Percentiles rank a stretch among this genome's conserved stretches.
Evolutionary conservation across 2,797 vertebrate genomes (phyloP).

Genomic region (Simalia tracyae): DNA sequence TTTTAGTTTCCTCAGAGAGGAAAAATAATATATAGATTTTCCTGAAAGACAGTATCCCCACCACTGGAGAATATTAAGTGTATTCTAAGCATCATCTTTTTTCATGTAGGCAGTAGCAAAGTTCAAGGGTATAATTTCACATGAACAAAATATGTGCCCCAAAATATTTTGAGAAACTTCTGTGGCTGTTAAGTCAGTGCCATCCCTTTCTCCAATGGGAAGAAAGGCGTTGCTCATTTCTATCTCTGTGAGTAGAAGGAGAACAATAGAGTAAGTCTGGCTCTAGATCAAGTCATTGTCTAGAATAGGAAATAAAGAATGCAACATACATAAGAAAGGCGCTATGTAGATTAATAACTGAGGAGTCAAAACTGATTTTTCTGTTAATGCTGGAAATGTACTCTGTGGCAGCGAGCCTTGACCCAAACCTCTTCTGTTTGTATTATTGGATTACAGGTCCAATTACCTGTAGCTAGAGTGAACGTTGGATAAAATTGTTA

Average conservation of each 20-base stretch:
- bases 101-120: neutral
- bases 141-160: neutral
- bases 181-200: neutral
- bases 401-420: neutral
- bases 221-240: neutral
- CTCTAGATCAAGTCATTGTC: neutral
- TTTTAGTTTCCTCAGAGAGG: neutral
- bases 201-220: neutral
- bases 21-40: neutral
- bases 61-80: neutral
- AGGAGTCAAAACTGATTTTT: neutral
- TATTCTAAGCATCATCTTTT: neutral
- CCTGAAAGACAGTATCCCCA: neutral
- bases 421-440: neutral
- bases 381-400: neutral
- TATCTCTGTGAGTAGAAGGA: neutral
- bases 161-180: neutral
- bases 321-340: neutral
- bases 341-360: neutral
- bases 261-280: neutral
- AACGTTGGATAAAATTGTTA: neutral
- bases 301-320: neutral
- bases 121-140: neutral
- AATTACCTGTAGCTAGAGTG: neutral
- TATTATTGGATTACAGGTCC: neutral